Conservation (phyloP, 2,888 invertebrate species). For the Gonocerus acuteangulatus region DNA sequence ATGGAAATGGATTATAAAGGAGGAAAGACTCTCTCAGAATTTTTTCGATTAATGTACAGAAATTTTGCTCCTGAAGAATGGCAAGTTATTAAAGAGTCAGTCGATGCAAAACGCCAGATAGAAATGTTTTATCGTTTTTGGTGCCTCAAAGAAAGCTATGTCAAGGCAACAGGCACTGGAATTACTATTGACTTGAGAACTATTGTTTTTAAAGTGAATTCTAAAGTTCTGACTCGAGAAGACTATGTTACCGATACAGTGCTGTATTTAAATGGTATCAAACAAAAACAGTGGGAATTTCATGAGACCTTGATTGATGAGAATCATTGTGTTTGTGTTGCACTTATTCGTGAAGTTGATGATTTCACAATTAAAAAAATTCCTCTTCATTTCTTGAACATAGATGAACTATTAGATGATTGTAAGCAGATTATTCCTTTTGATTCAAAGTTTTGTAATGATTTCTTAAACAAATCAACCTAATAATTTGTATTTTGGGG, state of each 20-base stretch:
- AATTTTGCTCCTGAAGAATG: constrained; percentile 79
- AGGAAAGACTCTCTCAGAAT: constrained; percentile 64
- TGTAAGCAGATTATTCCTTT: constrained; percentile 47
- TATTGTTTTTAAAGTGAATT: constrained; percentile 65
- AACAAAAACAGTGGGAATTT: constrained; percentile 63
- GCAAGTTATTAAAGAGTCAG: constrained; percentile 56
- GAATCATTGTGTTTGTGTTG: constrained; percentile 71
- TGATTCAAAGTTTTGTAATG: constrained; percentile 51
- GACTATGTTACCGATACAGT: constrained; percentile 56
- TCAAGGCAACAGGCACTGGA: constrained; percentile 83
- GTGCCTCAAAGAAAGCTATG: constrained; percentile 91
- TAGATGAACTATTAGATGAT: constrained; percentile 54
- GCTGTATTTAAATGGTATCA: constrained; percentile 54
- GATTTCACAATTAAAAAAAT: constrained; percentile 65
- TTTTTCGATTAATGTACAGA: constrained; percentile 79
- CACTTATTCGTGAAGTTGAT: constrained; percentile 49
- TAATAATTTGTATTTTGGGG: constrained; percentile 42
- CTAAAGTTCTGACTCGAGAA: constrained; percentile 43
- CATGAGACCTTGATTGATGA: constrained; percentile 64
- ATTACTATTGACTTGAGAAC: constrained; percentile 67
- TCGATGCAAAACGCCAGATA: constrained; percentile 58
- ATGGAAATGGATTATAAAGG: constrained; percentile 63
- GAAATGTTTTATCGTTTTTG: constrained; percentile 79
- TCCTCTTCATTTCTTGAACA: constrained; percentile 48
- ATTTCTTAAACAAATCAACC: constrained; percentile 55